Conservation (phyloP, 2,888 invertebrate genomes). For the Poecilobothrus nobilitatus region DNA sequence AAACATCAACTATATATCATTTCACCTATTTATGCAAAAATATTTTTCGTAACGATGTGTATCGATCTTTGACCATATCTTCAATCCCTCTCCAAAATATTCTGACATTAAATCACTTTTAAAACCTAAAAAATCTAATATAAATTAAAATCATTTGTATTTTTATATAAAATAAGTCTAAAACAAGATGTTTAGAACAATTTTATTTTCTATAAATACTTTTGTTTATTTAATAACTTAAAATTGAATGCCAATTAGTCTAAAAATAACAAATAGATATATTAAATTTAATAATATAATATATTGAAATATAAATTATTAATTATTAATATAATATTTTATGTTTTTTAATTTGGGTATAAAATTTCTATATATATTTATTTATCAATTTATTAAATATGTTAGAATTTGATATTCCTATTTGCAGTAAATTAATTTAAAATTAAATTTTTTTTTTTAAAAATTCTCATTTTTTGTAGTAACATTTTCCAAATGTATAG, state of each 20-base stretch:
- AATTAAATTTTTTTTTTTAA: background rate
- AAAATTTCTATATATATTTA: background rate
- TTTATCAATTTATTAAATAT: background rate
- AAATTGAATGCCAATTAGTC: background rate
- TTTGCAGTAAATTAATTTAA: too few relatives aligned
- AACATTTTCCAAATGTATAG: conserved; percentile 7
- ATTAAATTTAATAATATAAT: background rate
- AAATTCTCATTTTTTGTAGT: conserved; percentile 1
- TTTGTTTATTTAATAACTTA: background rate
- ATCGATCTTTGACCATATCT: too few relatives aligned
- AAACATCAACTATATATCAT: too few relatives aligned
- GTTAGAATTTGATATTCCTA: background rate
- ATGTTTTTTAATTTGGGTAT: background rate
- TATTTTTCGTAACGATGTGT: too few relatives aligned
- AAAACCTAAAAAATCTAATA: too few relatives aligned
- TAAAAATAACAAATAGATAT: background rate
- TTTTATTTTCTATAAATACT: background rate
- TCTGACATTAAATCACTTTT: too few relatives aligned
- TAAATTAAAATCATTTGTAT: too few relatives aligned
- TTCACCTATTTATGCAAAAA: too few relatives aligned
- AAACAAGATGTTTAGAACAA: background rate
- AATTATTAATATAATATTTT: background rate
- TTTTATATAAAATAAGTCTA: too few relatives aligned
- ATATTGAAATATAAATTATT: background rate
- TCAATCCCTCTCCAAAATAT: too few relatives aligned